These are phyloP conservation scores for Thinocorus orbignyianus DNA, from an alignment of 2,113 vertebrate species.

Conservation along the genomic window DNA sequence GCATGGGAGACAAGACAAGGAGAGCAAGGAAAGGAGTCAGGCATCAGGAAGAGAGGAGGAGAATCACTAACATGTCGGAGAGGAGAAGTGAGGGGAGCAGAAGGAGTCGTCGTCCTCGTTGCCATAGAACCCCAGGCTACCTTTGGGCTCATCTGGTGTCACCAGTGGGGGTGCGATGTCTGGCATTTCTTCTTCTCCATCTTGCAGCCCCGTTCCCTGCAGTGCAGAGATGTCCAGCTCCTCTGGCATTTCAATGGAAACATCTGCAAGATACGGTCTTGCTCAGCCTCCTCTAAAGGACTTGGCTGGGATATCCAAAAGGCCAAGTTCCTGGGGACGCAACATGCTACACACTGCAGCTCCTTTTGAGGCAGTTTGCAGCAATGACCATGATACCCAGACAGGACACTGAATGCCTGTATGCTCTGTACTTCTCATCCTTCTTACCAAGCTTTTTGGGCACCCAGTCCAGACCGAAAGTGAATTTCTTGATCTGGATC, in stretches of 20 bases:
- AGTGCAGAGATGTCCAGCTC: slow-evolving; percentile 91
- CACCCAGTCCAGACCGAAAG: slow-evolving; percentile 97
- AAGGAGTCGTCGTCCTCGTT: slow-evolving; percentile 99
- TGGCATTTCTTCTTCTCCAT: slow-evolving; percentile 95
- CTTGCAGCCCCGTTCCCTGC: slow-evolving; percentile 89
- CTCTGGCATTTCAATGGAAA: slow-evolving; percentile 97
- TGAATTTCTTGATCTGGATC: slow-evolving; percentile 99
- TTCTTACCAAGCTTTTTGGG: slow-evolving; percentile 97
- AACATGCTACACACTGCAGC: neutral
- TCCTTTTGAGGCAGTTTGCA: neutral
- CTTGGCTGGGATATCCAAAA: neutral
- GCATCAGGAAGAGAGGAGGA: slow-evolving; percentile 79
- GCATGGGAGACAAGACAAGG: slow-evolving; percentile 43
- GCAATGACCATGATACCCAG: neutral
- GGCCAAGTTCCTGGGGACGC: neutral
- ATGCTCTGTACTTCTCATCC: neutral
- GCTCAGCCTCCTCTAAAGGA: neutral
- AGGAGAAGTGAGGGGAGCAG: slow-evolving; percentile 99
- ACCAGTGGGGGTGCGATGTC: slow-evolving; percentile 96
- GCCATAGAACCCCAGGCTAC: slow-evolving; percentile 99
- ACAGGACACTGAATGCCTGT: neutral
- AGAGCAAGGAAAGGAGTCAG: slow-evolving; percentile 63
- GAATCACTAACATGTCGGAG: slow-evolving; percentile 96
- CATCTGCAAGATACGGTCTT: slow-evolving; percentile 76
- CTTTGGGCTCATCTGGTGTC: slow-evolving; percentile 99